Conservation (phyloP, 2,888 invertebrate genomes). For the Eremobia ochroleuca region DNA sequence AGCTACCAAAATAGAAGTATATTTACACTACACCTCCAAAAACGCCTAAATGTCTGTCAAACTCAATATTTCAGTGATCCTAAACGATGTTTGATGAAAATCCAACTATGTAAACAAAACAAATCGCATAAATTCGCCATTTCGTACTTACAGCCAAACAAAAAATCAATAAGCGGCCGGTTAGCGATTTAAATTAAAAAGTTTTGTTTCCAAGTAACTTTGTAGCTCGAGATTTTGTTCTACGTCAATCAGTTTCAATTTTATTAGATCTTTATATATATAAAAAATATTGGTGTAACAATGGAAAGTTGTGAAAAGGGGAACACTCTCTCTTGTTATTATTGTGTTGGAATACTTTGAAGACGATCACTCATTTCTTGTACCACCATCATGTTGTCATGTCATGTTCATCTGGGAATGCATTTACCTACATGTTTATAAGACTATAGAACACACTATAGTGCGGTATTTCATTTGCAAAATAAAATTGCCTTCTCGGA, state of each 20-base stretch:
- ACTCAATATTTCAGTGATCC: constrained; percentile 11
- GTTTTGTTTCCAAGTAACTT: constrained; percentile 58
- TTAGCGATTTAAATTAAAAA: constrained; percentile 64
- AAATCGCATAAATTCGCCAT: constrained; percentile 35
- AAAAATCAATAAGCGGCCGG: constrained; percentile 63
- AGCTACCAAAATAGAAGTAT: neutral
- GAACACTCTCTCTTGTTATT: constrained; percentile 7
- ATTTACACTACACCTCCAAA: neutral
- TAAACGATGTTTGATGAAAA: constrained; percentile 49
- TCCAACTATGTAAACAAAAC: constrained; percentile 42
- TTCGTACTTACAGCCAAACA: constrained; percentile 49
- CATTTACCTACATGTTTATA: neutral
- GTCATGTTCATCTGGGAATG: no score
- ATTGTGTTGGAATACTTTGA: constrained; percentile 6
- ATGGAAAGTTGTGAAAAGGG: constrained; percentile 28
- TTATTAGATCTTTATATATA: constrained; percentile 46
- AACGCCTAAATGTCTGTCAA: constrained; percentile 4
- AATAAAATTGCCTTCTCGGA: neutral
- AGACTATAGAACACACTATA: neutral
- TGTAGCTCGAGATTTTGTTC: constrained; percentile 50
- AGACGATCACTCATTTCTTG: neutral
- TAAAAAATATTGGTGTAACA: constrained; percentile 27
- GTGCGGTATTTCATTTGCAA: neutral
- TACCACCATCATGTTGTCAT: no score
- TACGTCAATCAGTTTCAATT: constrained; percentile 48